Conservation (phyloP, 1,140 invertebrate genomes). For the Branchinecta lindahli region DNA sequence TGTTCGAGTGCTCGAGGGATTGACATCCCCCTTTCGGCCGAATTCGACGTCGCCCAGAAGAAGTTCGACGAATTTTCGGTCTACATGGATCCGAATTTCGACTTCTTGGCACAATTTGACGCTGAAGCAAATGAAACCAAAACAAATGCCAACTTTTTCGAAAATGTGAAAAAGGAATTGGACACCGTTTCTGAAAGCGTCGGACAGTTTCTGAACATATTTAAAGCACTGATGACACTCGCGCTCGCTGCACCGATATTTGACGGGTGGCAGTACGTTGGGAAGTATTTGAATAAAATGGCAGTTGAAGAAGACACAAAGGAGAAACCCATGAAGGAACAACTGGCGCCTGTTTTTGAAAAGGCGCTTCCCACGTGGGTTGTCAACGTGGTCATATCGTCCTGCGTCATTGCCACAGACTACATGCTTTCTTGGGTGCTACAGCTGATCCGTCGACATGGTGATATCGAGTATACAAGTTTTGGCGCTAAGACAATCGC, state of each 20-base stretch:
- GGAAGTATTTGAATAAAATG: not conserved
- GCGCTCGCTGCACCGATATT: not conserved
- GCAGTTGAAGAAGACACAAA: not conserved
- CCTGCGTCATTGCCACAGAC: not conserved
- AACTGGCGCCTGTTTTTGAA: not conserved
- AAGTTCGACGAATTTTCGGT: not conserved
- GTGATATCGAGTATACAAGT: not conserved
- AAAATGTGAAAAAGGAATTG: conserved; percentile 4
- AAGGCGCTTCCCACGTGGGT: not conserved
- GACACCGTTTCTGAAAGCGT: not conserved
- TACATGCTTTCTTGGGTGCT: not conserved
- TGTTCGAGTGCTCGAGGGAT: not conserved
- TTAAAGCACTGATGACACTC: conserved; percentile 2
- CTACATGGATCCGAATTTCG: not conserved
- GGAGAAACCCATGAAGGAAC: not conserved
- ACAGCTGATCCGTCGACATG: not conserved
- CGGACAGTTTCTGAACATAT: not conserved
- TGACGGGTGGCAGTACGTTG: not conserved
- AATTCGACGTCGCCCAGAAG: not conserved
- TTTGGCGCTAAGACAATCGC: not conserved
- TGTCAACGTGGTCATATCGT: not conserved
- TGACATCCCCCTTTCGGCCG: not conserved
- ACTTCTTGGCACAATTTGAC: not conserved
- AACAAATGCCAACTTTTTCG: conserved; percentile 1
- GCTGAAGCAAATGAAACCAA: not conserved